A percentile compares a stretch with the other conserved stretches of the same genome.
Conservation (phyloP, 2,888 invertebrate genomes). For the Aethes cnicana region DNA sequence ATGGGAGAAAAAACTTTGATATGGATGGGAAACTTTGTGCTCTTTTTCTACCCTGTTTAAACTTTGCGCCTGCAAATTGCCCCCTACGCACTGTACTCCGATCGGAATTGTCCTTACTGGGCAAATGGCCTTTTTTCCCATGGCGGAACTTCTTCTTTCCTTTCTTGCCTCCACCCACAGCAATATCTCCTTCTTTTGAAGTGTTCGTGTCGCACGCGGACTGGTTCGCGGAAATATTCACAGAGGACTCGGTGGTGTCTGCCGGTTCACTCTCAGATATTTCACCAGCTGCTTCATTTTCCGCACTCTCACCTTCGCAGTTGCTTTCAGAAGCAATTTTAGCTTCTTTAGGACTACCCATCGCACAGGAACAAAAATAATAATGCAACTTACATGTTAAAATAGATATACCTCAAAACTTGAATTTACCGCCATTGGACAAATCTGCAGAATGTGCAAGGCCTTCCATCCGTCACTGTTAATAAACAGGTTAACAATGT, state of each 20-base stretch:
- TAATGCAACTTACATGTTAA: constrained; percentile 51
- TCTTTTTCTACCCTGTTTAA: constrained; percentile 84
- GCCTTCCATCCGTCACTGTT: constrained; percentile 80
- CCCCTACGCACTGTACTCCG: constrained; percentile 66
- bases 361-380: constrained; percentile 46
- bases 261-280: constrained; percentile 57
- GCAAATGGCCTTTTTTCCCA: constrained; percentile 67
- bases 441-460: constrained; percentile 75
- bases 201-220: constrained; percentile 52
- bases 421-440: constrained; percentile 77
- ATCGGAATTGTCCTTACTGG: constrained; percentile 67
- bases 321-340: constrained; percentile 50
- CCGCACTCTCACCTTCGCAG: constrained; percentile 48
- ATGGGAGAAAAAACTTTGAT: constrained; percentile 88
- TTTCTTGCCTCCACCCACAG: constrained; percentile 58
- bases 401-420: constrained; percentile 55
- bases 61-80: constrained; percentile 70
- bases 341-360: constrained; percentile 72
- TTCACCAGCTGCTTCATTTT: constrained; percentile 58
- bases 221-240: constrained; percentile 48
- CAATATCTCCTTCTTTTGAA: constrained; percentile 61
- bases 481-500: constrained; percentile 78
- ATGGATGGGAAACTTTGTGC: constrained; percentile 86
- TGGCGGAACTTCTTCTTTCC: constrained; percentile 73
- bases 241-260: constrained; percentile 54